Evolutionary conservation across 2,888 invertebrate genomes (phyloP).

Genomic region (Tuberolachnus salignus): DNA sequence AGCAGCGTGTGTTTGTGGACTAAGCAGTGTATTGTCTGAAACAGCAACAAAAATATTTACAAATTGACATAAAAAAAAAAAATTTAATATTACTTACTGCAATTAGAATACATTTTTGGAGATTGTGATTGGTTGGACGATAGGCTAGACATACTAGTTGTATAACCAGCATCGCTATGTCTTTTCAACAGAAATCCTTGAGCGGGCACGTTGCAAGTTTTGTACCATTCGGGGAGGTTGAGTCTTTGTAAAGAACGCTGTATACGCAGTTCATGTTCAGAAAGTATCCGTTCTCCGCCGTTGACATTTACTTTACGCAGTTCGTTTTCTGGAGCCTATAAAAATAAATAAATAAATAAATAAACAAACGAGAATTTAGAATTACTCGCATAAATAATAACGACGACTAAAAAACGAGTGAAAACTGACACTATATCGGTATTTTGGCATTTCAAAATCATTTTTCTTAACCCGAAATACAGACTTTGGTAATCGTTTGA

Average conservation of each 20-base stretch:
- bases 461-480: conserved; percentile 41
- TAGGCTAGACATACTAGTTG: conserved; percentile 73
- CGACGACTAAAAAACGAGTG: no score
- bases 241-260: conserved; percentile 91
- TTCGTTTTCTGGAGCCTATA: conserved; percentile 92
- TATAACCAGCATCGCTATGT: conserved; percentile 70
- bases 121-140: conserved; percentile 61
- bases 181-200: conserved; percentile 82
- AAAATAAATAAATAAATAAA: conserved; percentile 59
- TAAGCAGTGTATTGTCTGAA: conserved; percentile 48
- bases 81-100: conserved; percentile 34
- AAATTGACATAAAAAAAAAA: background rate
- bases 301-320: conserved; percentile 75
- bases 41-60: background rate
- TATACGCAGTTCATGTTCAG: conserved; percentile 92
- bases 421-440: conserved; percentile 31
- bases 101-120: conserved; percentile 52
- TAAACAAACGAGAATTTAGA: background rate
- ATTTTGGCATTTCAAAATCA: conserved; percentile 11
- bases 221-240: conserved; percentile 95
- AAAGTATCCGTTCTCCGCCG: conserved; percentile 77
- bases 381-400: no score
- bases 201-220: conserved; percentile 75
- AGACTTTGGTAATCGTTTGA: conserved; percentile 45
- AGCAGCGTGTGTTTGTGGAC: conserved; percentile 51